These are phyloP conservation scores for Pheosia tremula DNA, from an alignment of 2,888 invertebrate species.

Conservation along the genomic window DNA sequence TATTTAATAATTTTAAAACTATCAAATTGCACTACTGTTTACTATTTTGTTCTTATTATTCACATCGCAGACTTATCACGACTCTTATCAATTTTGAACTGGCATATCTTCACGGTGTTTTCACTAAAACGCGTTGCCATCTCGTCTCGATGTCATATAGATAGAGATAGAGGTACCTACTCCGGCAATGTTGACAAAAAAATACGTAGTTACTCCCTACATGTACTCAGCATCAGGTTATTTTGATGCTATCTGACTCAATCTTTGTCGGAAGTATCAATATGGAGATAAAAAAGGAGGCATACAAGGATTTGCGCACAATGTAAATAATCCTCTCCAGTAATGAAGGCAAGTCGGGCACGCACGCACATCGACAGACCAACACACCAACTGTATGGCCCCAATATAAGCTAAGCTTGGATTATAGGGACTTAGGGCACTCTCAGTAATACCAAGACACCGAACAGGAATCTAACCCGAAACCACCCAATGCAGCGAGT, in stretches of 20 bases:
- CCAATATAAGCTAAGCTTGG: no score
- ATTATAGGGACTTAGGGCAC: no score
- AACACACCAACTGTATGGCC: no score
- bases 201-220: constrained; percentile 58
- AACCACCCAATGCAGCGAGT: no score
- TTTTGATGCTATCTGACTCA: constrained; percentile 40
- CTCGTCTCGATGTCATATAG: constrained; percentile 55
- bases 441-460: no score
- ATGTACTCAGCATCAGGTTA: constrained; percentile 54
- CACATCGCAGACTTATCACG: constrained; percentile 33
- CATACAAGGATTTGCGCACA: no score
- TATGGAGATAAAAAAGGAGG: background rate
- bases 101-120: constrained; percentile 47
- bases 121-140: constrained; percentile 55
- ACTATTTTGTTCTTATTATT: constrained; percentile 18
- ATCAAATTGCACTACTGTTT: background rate
- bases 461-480: no score
- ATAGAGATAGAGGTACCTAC: constrained; percentile 28
- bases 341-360: no score
- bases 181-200: constrained; percentile 74
- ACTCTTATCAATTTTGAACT: constrained; percentile 25
- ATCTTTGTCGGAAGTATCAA: constrained; percentile 14
- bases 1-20: constrained; percentile 1
- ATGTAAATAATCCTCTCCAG: no score
- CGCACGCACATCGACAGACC: no score